Percentiles rank a stretch among this genome's conserved stretches.
These are phyloP conservation scores for Aphelenchoides besseyi DNA, from an alignment of 1,140 invertebrate genomes.

Conservation along the genomic window DNA sequence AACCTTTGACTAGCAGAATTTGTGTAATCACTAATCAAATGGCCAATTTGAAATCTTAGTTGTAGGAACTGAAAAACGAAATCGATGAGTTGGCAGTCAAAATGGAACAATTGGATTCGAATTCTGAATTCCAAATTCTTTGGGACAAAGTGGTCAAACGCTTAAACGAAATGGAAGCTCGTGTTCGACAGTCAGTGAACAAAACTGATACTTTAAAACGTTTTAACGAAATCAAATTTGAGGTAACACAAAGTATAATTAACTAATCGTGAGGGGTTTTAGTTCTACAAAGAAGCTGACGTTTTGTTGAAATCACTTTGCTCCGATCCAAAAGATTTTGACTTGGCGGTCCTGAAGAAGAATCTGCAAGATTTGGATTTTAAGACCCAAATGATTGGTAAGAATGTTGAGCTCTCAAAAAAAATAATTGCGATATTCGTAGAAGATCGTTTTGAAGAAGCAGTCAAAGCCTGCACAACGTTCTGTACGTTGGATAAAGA, in stretches of 20 bases:
- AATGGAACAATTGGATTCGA: neutral
- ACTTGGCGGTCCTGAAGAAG: conserved; percentile 45
- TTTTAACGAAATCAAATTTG: neutral
- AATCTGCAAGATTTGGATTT: conserved; percentile 26
- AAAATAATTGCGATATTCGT: neutral
- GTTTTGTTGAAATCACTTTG: conserved; percentile 41
- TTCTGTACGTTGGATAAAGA: conserved; percentile 3
- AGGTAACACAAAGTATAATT: neutral
- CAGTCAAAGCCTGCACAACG: neutral
- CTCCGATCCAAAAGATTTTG: conserved; percentile 56
- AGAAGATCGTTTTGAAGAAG: conserved; percentile 11
- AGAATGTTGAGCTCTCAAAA: neutral
- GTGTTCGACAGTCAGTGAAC: neutral
- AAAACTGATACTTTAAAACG: neutral
- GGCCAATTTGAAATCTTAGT: neutral
- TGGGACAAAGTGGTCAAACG: neutral
- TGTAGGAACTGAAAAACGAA: neutral
- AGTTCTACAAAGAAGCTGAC: conserved; percentile 26
- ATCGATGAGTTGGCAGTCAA: neutral
- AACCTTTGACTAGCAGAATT: neutral
- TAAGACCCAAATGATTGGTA: conserved; percentile 28
- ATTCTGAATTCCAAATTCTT: neutral
- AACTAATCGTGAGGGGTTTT: conserved; percentile 69
- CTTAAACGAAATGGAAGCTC: neutral
- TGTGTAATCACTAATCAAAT: neutral